Evolutionary conservation across 2,113 vertebrate genomes (phyloP), one percentile per base, ranked within the genome.

Genomic region (Cryptotis parvus): DNA sequence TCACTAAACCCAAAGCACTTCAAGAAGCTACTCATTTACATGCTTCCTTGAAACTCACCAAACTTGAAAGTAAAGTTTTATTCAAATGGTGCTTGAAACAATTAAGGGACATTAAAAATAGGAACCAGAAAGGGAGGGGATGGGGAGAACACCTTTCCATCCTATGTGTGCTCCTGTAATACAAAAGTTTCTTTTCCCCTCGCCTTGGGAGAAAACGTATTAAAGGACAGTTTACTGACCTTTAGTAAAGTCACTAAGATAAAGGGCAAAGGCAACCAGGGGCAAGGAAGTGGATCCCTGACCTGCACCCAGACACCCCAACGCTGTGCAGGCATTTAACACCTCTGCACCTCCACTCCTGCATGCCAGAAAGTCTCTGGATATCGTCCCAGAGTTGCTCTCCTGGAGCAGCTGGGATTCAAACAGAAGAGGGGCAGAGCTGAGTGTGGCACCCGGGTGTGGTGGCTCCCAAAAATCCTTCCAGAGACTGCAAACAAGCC

Each of bases 61-160:
- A 31, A 74, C 49, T 82, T 82, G 69, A 78, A 86, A 29, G 68
- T 73, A 78, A 90, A 73, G 89, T 55, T 72, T 78, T 81, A 69
- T 88, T 95, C 76, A 84, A 87, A 92, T 76, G 75, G 74, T 76
- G 80, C 74, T 70, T 33, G 65, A 93, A 95, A 86, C 49, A 39
- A 84, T 0, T 92, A 94, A 31, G 81, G 65, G 83, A 55, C 94
- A 84, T 75, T 18, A 68, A 89, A 89, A 82, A 18, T 4, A 58
- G 74, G n/a, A 35, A 80, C 68, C 4, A 74, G 69, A 91, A 77
- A 52, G 90, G 39, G 29, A 69, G 20, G 22, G 7, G 22, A 52
- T 90, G 39, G n/a, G 68, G 18, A 18, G 20, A 18, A 58, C 55
- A 75, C 41, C 5, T 77, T 58, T 79, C 22, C 18, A 3, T 55